Evolutionary conservation across 2,888 invertebrate genomes (phyloP), one percentile per base, ranked within the genome.

Genomic region (Rhogogaster chlorosoma): DNA sequence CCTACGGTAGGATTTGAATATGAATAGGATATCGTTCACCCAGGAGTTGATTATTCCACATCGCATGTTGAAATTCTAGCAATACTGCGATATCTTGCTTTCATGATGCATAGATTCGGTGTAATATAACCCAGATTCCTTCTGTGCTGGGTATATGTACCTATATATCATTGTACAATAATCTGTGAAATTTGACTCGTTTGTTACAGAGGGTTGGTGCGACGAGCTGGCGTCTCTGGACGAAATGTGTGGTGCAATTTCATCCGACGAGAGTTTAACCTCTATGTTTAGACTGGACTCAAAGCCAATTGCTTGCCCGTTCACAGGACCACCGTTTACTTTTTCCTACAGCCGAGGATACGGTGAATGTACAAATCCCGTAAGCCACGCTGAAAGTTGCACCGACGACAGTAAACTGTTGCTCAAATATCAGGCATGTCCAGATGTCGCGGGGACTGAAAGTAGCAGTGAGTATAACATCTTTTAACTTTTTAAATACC

Each of bases 361-460:
- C 6, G 97, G 96, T 0, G 97, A 97, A 89, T 98, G 98, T 93
- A 94, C 93, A 57, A 95, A 96, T 89, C 97, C 98, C 0, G 95
- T 96, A 32, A 98, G 97, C 18, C 95, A 96, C 77, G 97, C 97
- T 0, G 97, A 98, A 93, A 96, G 97, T 85, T 98, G 98, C 93
- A 98, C 97, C 0, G 97, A 98, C 90, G 96, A 97, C 90, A 97
- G 97, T 53, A 94, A 97, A 77, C 95, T 98, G 77, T 95, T 97
- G 85, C 95, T 98, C 88, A 96, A 97, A 88, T 98, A 97, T 93
- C 97, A 97, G 94, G 97, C 97, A 0, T 98, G 98, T 90, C 96
- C 97, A 0, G 97, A 98, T 90, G 95, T 97, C 6, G 94, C 94
- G 0, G 96, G 96, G 57, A 96, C 97, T 0, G 97, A 97, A 93